Evolutionary conservation across 1,140 invertebrate genomes (phyloP), one percentile per base, ranked within the genome.

Genomic region (Philopotamus ludificatus): DNA sequence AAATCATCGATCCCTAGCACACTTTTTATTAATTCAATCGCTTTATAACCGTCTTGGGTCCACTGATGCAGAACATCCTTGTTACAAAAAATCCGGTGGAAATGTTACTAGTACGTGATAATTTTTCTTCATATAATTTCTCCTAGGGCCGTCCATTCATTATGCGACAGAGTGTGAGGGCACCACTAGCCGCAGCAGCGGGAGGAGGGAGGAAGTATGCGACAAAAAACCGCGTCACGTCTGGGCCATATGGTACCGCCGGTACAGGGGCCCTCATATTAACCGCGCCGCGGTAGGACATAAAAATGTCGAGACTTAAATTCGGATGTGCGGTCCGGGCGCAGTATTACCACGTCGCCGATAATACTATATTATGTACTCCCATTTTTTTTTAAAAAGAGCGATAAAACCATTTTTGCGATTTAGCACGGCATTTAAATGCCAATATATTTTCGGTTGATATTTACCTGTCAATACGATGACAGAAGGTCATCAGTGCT

Each of bases 211-310:
- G n/a, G n/a, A n/a, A n/a, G n/a, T n/a, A n/a, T 54, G 18, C 50
- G 53, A 67, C 65, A 67, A 67, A 63, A 57, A 67, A 67, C 10
- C 60, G 41, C 65, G 60, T 34, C 60, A 58, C 60, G 65, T 67
- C 65, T 41, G 44, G 25, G 25, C 54, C 65, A 63, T 23, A 45
- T 22, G 59, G 51, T 34, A 54, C 65, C 21, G n/a, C n/a, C n/a
- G n/a, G n/a, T n/a, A n/a, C n/a, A n/a, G 28, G 28, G 34, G 58
- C 41, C 44, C 42, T 25, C 28, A 23, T 22, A 12, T 22, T 53
- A 53, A 28, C 54, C 54, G 54, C 54, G 42, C 41, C 23, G 28
- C 21, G 54, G 54, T 57, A 20, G 3, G 2, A 18, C 39, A 22
- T 8, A 39, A 57, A 57, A 57, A 28, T 28, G 39, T 2, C 28